These are phyloP conservation scores for Poeciliopsis turrubarensis DNA, from an alignment of 2,113 vertebrate species.

Conservation along the genomic window DNA sequence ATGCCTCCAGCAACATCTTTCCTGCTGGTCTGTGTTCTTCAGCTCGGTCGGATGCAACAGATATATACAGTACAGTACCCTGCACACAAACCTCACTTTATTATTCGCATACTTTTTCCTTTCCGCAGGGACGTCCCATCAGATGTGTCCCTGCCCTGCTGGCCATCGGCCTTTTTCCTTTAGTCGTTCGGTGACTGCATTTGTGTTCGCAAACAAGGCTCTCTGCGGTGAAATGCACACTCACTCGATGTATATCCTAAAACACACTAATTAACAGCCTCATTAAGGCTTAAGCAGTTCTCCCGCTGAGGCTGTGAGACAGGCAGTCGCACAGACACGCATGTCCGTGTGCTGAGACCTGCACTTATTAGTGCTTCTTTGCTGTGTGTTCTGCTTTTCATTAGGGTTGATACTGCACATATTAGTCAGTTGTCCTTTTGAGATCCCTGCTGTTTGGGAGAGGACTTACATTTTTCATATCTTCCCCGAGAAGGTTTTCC, in stretches of 20 bases:
- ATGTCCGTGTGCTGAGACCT: conserved; percentile 1
- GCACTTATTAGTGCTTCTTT: background rate
- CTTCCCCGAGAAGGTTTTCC: no score
- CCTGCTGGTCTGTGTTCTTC: conserved; percentile 49
- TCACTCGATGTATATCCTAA: conserved; percentile 73
- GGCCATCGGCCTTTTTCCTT: conserved; percentile 14
- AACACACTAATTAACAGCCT: conserved; percentile 78
- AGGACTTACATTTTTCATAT: background rate
- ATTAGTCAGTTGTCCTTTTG: background rate
- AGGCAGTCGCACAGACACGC: conserved; percentile 4
- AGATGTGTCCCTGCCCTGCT: conserved; percentile 20
- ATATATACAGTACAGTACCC: background rate
- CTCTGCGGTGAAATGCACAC: conserved; percentile 57
- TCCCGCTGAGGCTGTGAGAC: conserved; percentile 50
- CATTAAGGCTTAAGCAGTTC: conserved; percentile 69
- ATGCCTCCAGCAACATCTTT: conserved; percentile 56
- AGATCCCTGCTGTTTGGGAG: background rate
- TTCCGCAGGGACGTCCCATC: conserved; percentile 3
- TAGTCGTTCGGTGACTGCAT: conserved; percentile 12
- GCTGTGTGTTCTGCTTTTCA: background rate
- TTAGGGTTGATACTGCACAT: background rate
- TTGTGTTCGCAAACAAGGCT: conserved; percentile 16
- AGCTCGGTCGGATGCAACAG: conserved; percentile 18
- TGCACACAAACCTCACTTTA: background rate
- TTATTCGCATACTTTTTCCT: background rate